phyloP scores from a whole-genome alignment of 1,140 invertebrate genomes.

The Dufourea novaeangliae region DNA sequence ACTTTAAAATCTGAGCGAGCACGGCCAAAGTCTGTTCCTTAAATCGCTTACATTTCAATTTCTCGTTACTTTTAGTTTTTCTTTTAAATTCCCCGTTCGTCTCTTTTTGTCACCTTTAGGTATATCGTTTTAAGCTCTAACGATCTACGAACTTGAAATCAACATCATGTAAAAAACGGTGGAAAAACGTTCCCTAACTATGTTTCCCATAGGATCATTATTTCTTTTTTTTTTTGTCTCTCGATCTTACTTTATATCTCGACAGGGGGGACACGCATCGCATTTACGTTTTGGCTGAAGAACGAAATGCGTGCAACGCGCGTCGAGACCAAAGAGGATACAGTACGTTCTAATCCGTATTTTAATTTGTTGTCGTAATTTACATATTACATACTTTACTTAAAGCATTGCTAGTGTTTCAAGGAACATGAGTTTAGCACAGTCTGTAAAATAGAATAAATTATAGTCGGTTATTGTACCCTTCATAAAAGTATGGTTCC shows the following conservation, averaged over 20 bases:
- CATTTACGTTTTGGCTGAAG: background rate
- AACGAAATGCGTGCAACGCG: background rate
- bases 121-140: slow-evolving; percentile 49
- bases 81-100: slow-evolving; percentile 3
- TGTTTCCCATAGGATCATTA: slow-evolving; percentile 35
- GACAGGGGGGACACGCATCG: slow-evolving; percentile 5
- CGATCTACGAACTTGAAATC: slow-evolving; percentile 54
- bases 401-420: slow-evolving; percentile 62
- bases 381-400: slow-evolving; percentile 55
- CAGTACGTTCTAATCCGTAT: slow-evolving; percentile 48
- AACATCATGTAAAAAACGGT: slow-evolving; percentile 66
- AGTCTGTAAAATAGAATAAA: slow-evolving; percentile 67
- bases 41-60: slow-evolving; percentile 43
- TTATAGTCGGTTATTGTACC: slow-evolving; percentile 60
- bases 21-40: slow-evolving; percentile 64
- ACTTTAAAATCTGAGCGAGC: slow-evolving; percentile 54
- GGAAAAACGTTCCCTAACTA: slow-evolving; percentile 61
- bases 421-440: slow-evolving; percentile 68
- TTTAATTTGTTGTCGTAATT: slow-evolving; percentile 48
- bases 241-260: slow-evolving; percentile 16
- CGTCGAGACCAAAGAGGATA: slow-evolving; percentile 27
- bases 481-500: slow-evolving; percentile 62
- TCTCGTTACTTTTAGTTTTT: background rate
- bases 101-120: slow-evolving; percentile 1
- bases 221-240: background rate